Base-by-base conservation (phyloP, 2,888 invertebrate species). In the Muscina levida region DNA sequence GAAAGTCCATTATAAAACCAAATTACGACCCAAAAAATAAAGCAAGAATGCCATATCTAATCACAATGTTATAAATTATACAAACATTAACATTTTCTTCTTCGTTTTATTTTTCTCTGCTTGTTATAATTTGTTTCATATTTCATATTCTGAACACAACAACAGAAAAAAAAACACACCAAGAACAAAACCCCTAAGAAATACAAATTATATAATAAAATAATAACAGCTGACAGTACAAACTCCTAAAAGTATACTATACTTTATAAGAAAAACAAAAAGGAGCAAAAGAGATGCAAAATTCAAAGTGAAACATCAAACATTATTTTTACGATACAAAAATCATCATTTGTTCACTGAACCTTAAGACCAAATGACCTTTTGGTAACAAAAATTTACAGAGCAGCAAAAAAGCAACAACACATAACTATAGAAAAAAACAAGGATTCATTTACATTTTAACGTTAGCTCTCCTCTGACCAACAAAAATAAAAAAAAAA, bases 321-420 rank as follows among this genome's bases (percentile, higher is more conserved):
- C 68, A 42, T 57, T 42, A 68, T 22, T 44, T 51, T 17, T 46
- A 66, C 37, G 19, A 13, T 42, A 56, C 39, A 31, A 68, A n/a
- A 19, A 68, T 37, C 44, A 71, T 65, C 56, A 66, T 74, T 71
- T 74, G 70, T 44, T 37, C 51, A 67, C 22, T 71, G 79, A 75
- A 67, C 79, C 74, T 67, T 26, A 44, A 56, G 62, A 56, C 39
- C 44, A 84, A 87, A 85, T 85, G 86, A 87, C 87, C 85, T 86
- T 86, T 86, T 85, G 84, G 86, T 85, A 84, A 86, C 85, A 87
- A 85, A 86, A 86, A 31, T 11, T 4, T 15, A 17, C 22, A 62
- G 19, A 8, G 39, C 11, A n/a, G 8, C 62, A 42, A 10, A 37
- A 42, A 31, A 31, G 4, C 13, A 6, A 11, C 2, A 37, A 31